phyloP scores from a whole-genome alignment of 2,888 invertebrate species.

The Priocnemis perturbator region DNA sequence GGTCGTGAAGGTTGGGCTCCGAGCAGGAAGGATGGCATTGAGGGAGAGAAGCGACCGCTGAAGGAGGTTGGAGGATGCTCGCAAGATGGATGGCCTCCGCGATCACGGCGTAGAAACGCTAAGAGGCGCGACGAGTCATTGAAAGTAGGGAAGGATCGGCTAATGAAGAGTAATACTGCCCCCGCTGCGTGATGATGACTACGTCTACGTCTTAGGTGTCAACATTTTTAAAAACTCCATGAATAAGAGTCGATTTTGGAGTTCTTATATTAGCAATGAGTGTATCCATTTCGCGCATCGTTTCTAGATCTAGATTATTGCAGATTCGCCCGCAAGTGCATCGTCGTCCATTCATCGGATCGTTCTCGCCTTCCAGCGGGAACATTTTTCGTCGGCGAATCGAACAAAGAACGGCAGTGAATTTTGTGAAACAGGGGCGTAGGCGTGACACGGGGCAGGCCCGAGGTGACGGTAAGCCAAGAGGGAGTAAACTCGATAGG shows the following conservation, averaged over 20 bases:
- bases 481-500: conserved; percentile 62
- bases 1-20: conserved; percentile 7
- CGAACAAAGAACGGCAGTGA: neutral
- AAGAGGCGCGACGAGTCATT: conserved; percentile 74
- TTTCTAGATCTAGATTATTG: conserved; percentile 42
- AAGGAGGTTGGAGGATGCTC: conserved; percentile 45
- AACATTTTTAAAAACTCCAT: too few species aligned
- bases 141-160: conserved; percentile 64
- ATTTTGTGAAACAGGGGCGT: conserved; percentile 18
- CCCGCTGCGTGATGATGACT: conserved; percentile 1
- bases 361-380: too few species aligned
- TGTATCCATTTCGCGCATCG: too few species aligned
- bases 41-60: conserved; percentile 34
- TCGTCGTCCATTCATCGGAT: conserved; percentile 8
- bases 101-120: conserved; percentile 66
- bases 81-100: conserved; percentile 68
- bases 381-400: too few species aligned
- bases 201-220: too few species aligned
- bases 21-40: conserved; percentile 33
- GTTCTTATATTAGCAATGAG: too few species aligned
- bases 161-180: conserved; percentile 71
- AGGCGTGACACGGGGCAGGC: conserved; percentile 11
- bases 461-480: conserved; percentile 53
- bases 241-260: too few species aligned
- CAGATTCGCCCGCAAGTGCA: conserved; percentile 21